These are phyloP conservation scores for Pseudorectes ferrugineus DNA, from an alignment of 2,113 vertebrate genomes.

Conservation along the genomic window DNA sequence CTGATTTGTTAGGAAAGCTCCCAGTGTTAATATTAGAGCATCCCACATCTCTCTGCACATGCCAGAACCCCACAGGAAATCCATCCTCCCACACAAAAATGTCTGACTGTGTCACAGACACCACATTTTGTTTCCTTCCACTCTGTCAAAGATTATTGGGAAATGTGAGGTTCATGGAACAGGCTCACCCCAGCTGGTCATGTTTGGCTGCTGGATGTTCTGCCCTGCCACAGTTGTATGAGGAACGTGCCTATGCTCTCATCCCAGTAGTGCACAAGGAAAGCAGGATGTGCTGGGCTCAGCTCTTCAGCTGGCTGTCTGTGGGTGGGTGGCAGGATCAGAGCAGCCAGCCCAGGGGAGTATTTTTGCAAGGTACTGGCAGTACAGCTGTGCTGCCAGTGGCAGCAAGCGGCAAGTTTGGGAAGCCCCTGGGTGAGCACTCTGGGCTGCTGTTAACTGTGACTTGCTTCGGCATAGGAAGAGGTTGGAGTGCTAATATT, in stretches of 20 bases:
- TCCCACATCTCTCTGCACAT: neutral
- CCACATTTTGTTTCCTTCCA: neutral
- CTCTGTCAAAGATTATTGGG: neutral
- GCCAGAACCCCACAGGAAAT: neutral
- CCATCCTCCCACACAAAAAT: neutral
- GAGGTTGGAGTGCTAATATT: neutral
- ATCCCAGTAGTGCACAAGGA: neutral
- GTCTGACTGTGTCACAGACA: neutral
- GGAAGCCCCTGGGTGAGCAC: neutral
- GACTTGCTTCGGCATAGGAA: neutral
- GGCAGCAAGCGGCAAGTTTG: neutral
- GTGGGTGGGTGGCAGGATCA: neutral
- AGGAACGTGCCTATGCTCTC: neutral
- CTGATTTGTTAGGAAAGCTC: neutral
- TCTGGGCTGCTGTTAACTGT: neutral
- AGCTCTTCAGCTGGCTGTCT: neutral
- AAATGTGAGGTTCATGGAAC: neutral
- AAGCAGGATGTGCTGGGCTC: neutral
- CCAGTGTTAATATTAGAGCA: neutral
- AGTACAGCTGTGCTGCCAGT: neutral
- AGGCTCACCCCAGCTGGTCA: accelerated
- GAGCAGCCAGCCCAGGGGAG: neutral
- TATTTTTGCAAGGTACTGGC: neutral
- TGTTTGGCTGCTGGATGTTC: neutral
- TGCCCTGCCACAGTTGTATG: neutral